Conservation (phyloP, 2,113 vertebrate species). For the Halichoerus grypus region DNA sequence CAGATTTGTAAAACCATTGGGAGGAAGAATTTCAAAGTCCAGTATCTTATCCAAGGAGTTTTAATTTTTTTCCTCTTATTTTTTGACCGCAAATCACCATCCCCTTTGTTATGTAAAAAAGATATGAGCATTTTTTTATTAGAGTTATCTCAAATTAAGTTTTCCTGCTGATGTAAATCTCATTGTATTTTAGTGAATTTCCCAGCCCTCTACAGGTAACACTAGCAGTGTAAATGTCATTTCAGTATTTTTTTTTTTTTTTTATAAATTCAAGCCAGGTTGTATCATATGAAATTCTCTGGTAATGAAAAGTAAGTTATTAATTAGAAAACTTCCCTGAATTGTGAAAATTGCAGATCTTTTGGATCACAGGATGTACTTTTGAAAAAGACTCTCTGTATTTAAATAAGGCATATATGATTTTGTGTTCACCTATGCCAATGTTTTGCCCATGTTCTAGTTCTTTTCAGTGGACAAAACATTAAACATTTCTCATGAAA, state of each 20-base stretch:
- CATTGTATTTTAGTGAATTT: background rate
- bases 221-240: background rate
- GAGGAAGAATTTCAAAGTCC: background rate
- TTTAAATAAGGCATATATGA: background rate
- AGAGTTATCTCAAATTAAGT: background rate
- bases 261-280: background rate
- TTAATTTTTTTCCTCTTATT: background rate
- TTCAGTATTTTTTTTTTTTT: background rate
- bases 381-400: background rate
- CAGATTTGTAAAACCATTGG: background rate
- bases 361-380: background rate
- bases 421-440: background rate
- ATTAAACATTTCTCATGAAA: constrained; percentile 4
- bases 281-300: background rate
- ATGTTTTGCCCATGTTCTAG: background rate
- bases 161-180: background rate
- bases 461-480: constrained; percentile 11
- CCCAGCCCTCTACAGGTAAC: background rate
- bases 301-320: background rate
- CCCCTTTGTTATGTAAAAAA: background rate
- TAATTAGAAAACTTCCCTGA: constrained; percentile 10
- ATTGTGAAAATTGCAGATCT: background rate
- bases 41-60: background rate
- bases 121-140: background rate
- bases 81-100: background rate